Base-by-base conservation (phyloP, 2,797 vertebrate genomes). In the Brachyalestes nurse region DNA sequence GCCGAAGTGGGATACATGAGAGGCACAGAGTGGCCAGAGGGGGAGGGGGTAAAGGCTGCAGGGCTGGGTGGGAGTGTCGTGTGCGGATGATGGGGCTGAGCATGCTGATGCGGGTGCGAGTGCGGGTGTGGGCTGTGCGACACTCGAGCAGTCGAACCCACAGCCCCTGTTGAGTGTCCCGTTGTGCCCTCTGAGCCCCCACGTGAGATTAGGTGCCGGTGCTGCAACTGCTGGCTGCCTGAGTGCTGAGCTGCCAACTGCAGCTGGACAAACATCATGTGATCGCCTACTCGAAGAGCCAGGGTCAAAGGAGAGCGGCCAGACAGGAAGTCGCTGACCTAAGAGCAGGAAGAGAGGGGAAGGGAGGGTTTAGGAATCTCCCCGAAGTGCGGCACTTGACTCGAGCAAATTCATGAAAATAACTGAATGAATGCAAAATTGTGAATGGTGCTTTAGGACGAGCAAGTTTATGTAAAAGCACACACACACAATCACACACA, bases 301-400 rank as follows among this genome's bases (percentile, higher is more conserved):
- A 99, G 92, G 67, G 97, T 99, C 90, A 99, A 93, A 0, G 97
- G 97, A 0, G 97, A 99, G 70, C 97, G 96, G 66, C 97, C 97
- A 0, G 97, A 99, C 90, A 99, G 91, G 92, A 99, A 98, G 90
- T 99, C 97, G 61, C 97, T 98, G 94, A 99, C 97, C 97, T 98
- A 92, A 10, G 73, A 79, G 88, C 79, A 95, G 0, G 92, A 94
- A 23, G 93, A 91, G 0, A 86, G 55, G 87, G 75, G 58, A 64
- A 71, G 57, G 79, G 74, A 80, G 79, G 75, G 61, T 78, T 85
- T 82, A 85, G 75, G 76, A 80, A 83, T 84, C 77, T 79, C 76
- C 79, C 76, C 73, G 74, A 6, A 42, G 34, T 49, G 74, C 25
- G 49, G 75, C 47, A 55, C 61, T 57, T 60, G 2, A 64, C 49